A percentile compares a stretch with the other conserved stretches of the same genome.
Evolutionary conservation across 2,797 vertebrate genomes (phyloP).

Genomic region (Dicrostonyx torquatus): DNA sequence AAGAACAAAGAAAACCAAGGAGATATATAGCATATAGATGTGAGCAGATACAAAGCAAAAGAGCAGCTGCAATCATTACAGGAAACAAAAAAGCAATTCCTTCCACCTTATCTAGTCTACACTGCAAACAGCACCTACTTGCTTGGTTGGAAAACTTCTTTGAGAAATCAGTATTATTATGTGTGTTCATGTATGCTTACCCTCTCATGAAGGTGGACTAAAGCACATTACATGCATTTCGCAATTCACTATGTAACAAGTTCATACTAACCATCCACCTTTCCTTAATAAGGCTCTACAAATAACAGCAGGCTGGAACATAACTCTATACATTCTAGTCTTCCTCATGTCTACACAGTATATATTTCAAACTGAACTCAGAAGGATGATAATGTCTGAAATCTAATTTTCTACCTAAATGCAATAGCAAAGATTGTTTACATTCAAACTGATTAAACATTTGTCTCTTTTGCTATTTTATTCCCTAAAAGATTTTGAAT

Average conservation of each 20-base stretch:
- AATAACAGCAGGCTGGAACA: constrained; percentile 29
- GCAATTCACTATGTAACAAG: constrained; percentile 19
- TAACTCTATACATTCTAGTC: constrained; percentile 27
- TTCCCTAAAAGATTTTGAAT: background rate
- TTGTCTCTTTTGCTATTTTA: constrained; percentile 33
- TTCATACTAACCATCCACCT: background rate
- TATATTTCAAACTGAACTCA: constrained; percentile 40
- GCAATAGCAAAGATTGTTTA: constrained; percentile 25
- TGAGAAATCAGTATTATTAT: constrained; percentile 22
- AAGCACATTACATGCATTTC: background rate
- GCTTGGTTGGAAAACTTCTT: constrained; percentile 39
- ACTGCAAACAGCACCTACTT: constrained; percentile 37
- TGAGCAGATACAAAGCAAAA: constrained; percentile 42
- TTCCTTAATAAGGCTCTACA: background rate
- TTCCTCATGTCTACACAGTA: constrained; percentile 1
- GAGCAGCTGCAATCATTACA: background rate
- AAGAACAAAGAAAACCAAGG: background rate
- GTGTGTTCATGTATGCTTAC: background rate
- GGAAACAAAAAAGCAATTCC: background rate
- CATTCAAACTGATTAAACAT: background rate
- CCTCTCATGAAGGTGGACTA: background rate
- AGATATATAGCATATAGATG: background rate
- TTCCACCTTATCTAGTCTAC: background rate
- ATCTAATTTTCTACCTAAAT: constrained; percentile 11
- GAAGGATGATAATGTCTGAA: background rate